phyloP scores from a whole-genome alignment of 1,140 invertebrate genomes.

The Mamestra configurata region DNA sequence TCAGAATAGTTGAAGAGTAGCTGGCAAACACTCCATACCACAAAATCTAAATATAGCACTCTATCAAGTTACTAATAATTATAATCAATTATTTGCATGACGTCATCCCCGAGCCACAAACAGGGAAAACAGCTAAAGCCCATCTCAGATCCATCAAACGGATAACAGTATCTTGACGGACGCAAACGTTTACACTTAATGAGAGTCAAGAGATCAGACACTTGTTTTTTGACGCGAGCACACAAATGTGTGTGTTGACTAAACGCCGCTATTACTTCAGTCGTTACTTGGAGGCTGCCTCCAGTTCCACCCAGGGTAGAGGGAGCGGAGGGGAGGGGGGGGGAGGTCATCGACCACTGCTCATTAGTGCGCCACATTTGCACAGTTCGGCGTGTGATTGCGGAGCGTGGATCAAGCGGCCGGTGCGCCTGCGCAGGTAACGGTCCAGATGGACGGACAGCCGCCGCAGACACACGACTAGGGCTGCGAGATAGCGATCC shows the following conservation, averaged over 20 bases:
- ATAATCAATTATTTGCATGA: too few relatives aligned
- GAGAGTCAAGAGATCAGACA: neutral
- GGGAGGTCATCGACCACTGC: slow-evolving; percentile 8
- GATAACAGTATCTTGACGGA: neutral
- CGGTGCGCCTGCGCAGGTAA: neutral
- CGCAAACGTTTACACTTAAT: neutral
- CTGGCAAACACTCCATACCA: too few relatives aligned
- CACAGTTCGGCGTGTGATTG: slow-evolving; percentile 24
- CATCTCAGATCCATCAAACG: neutral
- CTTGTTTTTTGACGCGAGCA: neutral
- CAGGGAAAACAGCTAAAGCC: neutral
- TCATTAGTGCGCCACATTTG: slow-evolving; percentile 16
- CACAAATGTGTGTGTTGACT: neutral
- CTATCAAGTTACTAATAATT: too few relatives aligned
- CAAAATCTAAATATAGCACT: too few relatives aligned
- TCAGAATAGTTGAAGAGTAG: too few relatives aligned
- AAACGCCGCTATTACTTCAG: neutral
- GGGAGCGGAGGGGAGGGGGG: neutral
- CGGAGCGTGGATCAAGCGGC: neutral
- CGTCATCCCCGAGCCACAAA: too few relatives aligned
- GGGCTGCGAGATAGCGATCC: neutral
- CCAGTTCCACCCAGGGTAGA: too few relatives aligned
- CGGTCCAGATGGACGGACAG: neutral
- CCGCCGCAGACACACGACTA: neutral
- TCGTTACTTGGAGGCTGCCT: too few relatives aligned